Percentiles rank a stretch among this genome's conserved stretches.
These are phyloP conservation scores for Lagorchestes hirsutus DNA, from an alignment of 2,797 vertebrate species.

Conservation along the genomic window DNA sequence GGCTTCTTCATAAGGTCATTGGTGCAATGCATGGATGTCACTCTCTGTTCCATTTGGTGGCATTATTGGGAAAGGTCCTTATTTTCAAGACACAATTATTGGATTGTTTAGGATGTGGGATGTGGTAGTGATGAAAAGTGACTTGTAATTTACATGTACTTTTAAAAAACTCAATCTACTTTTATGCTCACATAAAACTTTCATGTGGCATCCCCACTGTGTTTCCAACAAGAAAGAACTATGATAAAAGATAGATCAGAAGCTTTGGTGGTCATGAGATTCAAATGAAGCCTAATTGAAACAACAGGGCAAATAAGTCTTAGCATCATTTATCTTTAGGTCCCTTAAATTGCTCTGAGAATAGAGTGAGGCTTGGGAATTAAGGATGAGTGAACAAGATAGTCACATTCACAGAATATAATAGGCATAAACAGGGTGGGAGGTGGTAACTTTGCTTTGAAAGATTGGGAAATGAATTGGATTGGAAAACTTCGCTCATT, in stretches of 20 bases:
- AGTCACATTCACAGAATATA: background rate
- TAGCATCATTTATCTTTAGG: background rate
- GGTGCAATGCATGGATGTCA: background rate
- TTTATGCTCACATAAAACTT: slow-evolving; percentile 53
- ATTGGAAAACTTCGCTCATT: background rate
- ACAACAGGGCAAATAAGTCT: background rate
- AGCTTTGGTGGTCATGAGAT: background rate
- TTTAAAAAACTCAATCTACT: slow-evolving; percentile 43
- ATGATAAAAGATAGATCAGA: background rate
- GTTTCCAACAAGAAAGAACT: background rate
- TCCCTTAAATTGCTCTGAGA: background rate
- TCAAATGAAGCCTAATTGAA: background rate
- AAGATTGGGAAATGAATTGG: background rate
- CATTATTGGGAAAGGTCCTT: slow-evolving; percentile 40
- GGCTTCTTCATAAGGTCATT: background rate
- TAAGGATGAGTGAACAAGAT: background rate
- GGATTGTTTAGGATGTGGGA: background rate
- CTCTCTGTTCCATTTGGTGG: slow-evolving; percentile 50
- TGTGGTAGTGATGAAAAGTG: slow-evolving; percentile 48
- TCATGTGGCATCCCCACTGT: slow-evolving; percentile 27
- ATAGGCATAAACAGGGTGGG: background rate
- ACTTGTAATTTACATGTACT: slow-evolving; percentile 59
- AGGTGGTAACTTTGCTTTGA: background rate
- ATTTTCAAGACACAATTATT: slow-evolving; percentile 63
- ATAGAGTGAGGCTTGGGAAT: background rate